Evolutionary conservation across 2,113 vertebrate species (phyloP).

Genomic region (Rhinolophus sinicus): DNA sequence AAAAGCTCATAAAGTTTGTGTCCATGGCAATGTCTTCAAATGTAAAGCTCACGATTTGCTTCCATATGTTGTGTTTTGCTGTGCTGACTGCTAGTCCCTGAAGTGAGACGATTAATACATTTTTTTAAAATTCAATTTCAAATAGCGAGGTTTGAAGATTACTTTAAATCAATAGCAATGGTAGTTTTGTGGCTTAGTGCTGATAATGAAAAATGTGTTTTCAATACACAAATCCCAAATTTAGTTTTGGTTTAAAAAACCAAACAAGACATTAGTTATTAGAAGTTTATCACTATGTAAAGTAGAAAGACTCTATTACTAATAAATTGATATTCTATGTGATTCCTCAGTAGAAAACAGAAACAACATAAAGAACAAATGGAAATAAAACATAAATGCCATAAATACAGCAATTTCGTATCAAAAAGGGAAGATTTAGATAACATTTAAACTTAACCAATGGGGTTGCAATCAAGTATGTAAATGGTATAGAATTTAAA

Average conservation of each 20-base stretch:
- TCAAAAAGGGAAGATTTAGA: background rate
- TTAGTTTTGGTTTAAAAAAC: background rate
- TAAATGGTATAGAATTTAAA: background rate
- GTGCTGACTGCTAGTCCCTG: no score
- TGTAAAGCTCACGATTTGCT: background rate
- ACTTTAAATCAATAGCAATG: background rate
- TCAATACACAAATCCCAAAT: background rate
- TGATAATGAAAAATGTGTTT: background rate
- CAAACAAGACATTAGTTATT: background rate
- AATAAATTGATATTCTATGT: background rate
- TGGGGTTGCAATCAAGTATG: background rate
- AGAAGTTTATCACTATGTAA: background rate
- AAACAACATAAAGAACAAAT: background rate
- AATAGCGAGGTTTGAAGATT: background rate
- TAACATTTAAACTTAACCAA: background rate
- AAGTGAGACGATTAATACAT: background rate
- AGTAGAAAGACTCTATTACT: background rate
- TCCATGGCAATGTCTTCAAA: background rate
- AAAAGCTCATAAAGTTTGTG: background rate
- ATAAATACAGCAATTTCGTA: background rate
- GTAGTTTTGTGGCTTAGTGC: background rate
- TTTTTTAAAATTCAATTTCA: slow-evolving; percentile 3
- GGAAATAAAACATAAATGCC: background rate
- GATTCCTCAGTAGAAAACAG: background rate
- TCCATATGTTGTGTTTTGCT: background rate